These are phyloP conservation scores for Hydractinia echinata DNA, from an alignment of 30 jellyfish, hydroid and myxozoan genomes.

Conservation along the genomic window DNA sequence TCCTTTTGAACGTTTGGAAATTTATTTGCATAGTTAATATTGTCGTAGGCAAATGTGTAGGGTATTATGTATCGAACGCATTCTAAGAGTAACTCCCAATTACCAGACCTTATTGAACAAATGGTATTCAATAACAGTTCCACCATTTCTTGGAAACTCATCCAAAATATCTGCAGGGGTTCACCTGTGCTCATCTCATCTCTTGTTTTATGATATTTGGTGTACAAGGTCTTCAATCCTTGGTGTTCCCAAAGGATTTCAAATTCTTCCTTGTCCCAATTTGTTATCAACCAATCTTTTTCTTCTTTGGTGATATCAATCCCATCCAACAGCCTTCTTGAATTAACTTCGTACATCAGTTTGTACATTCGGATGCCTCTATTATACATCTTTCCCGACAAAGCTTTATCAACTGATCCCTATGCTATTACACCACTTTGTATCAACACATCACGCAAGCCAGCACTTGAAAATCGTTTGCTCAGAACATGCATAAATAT, in stretches of 20 bases:
- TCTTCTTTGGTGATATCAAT: too few species aligned
- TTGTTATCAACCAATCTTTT: too few species aligned
- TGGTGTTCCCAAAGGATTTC: too few species aligned
- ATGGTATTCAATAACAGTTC: conserved; percentile 3
- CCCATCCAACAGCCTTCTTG: conserved; percentile 19
- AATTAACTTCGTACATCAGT: conserved; percentile 36
- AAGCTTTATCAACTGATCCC: conserved; percentile 52
- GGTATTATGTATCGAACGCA: conserved; percentile 22
- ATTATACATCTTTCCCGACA: conserved; percentile 45
- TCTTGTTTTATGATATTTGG: too few species aligned
- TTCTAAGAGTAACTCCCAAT: conserved; percentile 25
- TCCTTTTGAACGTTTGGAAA: conserved; percentile 18
- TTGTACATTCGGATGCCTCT: conserved; percentile 48
- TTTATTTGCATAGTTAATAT: neutral
- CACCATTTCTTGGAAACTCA: neutral
- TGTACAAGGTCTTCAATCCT: too few species aligned
- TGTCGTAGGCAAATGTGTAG: conserved; percentile 19
- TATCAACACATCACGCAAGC: conserved; percentile 34
- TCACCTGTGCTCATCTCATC: too few species aligned
- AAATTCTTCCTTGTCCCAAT: too few species aligned
- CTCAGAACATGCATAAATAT: conserved; percentile 31
- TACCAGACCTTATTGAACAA: neutral
- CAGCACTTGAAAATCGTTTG: conserved; percentile 37
- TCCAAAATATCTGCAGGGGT: conserved; percentile 11
- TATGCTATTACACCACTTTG: conserved; percentile 50